A percentile compares a stretch with the other conserved stretches of the same genome.
phyloP scores from a whole-genome alignment of 2,113 vertebrate genomes.

The Hylia prasina region DNA sequence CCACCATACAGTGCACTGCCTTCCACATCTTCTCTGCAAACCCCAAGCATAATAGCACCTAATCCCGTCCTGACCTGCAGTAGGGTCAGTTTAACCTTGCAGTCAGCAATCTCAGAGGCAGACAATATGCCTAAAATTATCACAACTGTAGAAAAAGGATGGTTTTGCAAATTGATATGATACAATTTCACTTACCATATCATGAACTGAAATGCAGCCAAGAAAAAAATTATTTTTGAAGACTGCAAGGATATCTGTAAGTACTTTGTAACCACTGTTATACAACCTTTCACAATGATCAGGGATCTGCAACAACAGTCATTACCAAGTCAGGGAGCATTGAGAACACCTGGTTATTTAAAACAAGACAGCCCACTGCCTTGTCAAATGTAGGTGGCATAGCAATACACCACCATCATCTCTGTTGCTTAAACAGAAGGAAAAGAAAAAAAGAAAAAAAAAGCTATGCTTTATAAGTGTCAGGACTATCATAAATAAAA shows the following conservation, averaged over 20 bases:
- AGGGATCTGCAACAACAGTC: not conserved
- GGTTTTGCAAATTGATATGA: not conserved
- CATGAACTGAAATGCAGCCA: not conserved
- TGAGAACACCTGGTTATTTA: not conserved
- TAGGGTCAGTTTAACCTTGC: not conserved
- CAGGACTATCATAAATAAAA: not conserved
- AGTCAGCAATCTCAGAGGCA: not conserved
- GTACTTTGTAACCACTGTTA: not conserved
- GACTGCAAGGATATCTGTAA: not conserved
- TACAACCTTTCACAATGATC: not conserved
- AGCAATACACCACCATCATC: not conserved
- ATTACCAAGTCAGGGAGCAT: not conserved
- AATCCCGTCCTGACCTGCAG: not conserved
- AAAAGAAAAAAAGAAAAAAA: too few species aligned
- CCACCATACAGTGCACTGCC: not conserved
- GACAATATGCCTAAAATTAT: not conserved
- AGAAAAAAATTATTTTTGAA: not conserved
- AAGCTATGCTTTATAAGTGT: not conserved
- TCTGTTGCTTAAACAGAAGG: not conserved
- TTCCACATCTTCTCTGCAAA: not conserved
- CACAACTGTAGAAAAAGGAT: accelerated
- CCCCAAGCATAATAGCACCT: not conserved
- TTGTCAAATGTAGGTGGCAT: not conserved
- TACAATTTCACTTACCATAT: not conserved
- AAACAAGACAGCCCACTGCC: not conserved